Evolutionary conservation across 2,797 vertebrate genomes (phyloP), one percentile per base, ranked within the genome.

Genomic region (Protosalanx chinensis): DNA sequence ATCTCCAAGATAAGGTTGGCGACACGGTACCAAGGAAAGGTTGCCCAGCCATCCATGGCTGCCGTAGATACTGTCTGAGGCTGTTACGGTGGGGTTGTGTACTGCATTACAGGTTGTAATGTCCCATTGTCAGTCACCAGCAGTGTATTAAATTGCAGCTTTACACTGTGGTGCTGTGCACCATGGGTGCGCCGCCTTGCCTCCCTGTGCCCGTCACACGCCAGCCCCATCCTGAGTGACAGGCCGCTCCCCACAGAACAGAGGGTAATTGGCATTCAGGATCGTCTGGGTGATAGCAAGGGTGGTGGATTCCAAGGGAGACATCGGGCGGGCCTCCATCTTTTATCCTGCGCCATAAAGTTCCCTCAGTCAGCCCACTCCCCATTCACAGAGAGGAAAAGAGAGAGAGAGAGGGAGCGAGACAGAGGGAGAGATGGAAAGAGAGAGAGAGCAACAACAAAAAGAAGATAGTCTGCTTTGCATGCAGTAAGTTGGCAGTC

Each of bases 251-350:
- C 86, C 75, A 78, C 83, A 86, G 88, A 89, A 87, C 75, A 82
- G 79, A 81, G 85, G 85, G 87, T 92, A 92, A 92, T 91, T 92
- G 90, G 87, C 90, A 93, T 92, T 93, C 89, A 89, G 90, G 87
- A 91, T 92, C 88, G 89, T 90, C 86, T 86, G 78, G 82, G 85
- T 87, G 90, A 91, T 90, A 88, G 82, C 88, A 82, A 87, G 84
- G 81, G 83, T 84, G 78, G 85, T 80, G 66, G 84, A 89, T 89
- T 88, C 82, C 71, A 63, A 71, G 80, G 86, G 85, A 56, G 51
- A 86, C 59, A 67, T 81, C 27, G 72, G 76, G 51, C 18, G 51
- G 18, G 51, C 82, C 81, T 73, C 74, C 27, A 61, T 71, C 79
- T 89, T 88, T 89, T 84, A 88, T 86, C 79, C 84, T 33, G 13